Evolutionary conservation across 2,888 invertebrate genomes (phyloP).

Genomic region (Ophioninae sp.): DNA sequence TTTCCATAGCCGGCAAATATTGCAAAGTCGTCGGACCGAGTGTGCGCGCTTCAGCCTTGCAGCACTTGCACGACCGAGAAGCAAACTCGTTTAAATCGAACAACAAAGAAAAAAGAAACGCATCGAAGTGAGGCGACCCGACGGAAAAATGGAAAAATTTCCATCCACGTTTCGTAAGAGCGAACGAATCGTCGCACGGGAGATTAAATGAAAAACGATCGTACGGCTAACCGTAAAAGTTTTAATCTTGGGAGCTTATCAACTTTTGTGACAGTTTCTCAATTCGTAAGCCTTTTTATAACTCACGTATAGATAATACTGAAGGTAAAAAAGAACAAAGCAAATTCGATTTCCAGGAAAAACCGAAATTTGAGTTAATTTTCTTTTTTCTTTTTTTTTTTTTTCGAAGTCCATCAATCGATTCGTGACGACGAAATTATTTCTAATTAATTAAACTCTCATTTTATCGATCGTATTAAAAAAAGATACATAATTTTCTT

Average conservation of each 20-base stretch:
- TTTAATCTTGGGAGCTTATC: background rate
- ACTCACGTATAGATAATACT: background rate
- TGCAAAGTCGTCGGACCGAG: constrained; percentile 40
- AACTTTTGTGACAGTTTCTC: background rate
- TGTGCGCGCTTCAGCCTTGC: constrained; percentile 30
- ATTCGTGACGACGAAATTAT: too few species aligned
- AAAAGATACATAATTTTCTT: background rate
- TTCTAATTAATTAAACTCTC: too few species aligned
- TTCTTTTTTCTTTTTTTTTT: too few species aligned
- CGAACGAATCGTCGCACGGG: background rate
- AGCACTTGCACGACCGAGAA: constrained; percentile 2
- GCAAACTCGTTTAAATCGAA: constrained; percentile 40
- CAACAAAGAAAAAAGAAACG: constrained; percentile 16
- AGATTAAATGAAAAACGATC: background rate
- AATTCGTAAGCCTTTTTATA: background rate
- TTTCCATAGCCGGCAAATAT: constrained; percentile 29
- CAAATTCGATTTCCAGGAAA: background rate
- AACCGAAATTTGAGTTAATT: too few species aligned
- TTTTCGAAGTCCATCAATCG: too few species aligned
- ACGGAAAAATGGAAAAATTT: constrained; percentile 29
- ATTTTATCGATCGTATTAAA: too few species aligned
- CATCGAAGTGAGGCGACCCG: background rate
- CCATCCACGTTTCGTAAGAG: background rate
- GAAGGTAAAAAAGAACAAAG: background rate
- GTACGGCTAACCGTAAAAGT: background rate